Evolutionary conservation across 2,113 vertebrate genomes (phyloP).

Genomic region (Suncus etruscus): DNA sequence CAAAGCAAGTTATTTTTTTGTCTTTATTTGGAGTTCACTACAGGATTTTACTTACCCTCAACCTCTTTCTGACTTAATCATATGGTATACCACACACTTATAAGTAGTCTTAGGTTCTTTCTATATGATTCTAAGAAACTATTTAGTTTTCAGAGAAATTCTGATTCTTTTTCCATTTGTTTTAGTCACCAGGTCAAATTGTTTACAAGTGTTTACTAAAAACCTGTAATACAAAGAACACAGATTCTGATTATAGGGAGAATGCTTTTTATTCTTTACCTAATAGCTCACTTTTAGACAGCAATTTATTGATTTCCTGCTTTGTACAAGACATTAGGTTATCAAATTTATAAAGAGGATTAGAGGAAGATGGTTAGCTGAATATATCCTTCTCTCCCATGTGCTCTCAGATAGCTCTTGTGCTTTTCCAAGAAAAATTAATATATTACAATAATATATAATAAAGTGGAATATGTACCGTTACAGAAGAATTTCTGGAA

Average conservation of each 20-base stretch:
- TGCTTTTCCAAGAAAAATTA: constrained; percentile 20
- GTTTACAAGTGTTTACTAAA: not conserved
- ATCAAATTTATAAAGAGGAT: constrained; percentile 35
- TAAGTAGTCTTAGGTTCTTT: not conserved
- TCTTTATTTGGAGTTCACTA: not conserved
- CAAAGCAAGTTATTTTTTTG: constrained; percentile 55
- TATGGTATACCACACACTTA: not conserved
- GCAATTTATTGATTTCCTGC: constrained; percentile 54
- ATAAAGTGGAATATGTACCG: not conserved
- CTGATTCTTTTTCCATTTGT: not conserved
- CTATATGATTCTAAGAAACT: constrained; percentile 21
- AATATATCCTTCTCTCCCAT: not conserved
- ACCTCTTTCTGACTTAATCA: constrained; percentile 14
- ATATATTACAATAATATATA: not conserved
- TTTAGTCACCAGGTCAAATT: constrained; percentile 39
- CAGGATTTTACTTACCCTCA: constrained; percentile 29
- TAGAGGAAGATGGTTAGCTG: constrained; percentile 2
- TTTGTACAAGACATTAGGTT: not conserved
- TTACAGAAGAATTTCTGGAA: not conserved
- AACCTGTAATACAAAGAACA: not conserved
- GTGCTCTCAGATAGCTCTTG: not conserved
- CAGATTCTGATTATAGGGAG: not conserved
- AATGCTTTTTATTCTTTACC: not conserved
- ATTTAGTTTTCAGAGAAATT: constrained; percentile 13
- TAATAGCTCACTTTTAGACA: constrained; percentile 22